phyloP scores from a whole-genome alignment of 2,113 vertebrate genomes.

The Carassius auratus region DNA sequence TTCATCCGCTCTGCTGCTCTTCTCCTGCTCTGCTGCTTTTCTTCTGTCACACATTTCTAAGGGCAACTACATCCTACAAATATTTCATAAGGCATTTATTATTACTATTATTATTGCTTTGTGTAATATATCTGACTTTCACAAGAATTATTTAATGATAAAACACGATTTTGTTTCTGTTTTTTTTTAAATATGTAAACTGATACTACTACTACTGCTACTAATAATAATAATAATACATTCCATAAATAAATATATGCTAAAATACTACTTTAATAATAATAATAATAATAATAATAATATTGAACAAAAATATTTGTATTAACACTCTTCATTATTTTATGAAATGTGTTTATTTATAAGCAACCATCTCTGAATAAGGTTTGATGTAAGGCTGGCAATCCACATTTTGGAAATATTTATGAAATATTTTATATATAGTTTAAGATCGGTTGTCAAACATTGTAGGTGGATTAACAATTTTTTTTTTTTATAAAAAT shows the following conservation, averaged over 20 bases:
- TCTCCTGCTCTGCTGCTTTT: not conserved
- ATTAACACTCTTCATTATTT: not conserved
- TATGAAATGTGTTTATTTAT: no score
- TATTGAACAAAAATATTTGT: no score
- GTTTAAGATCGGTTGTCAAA: not conserved
- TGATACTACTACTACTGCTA: not conserved
- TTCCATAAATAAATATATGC: no score
- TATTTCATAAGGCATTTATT: not conserved
- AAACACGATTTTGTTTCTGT: not conserved
- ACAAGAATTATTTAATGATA: not conserved
- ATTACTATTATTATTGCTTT: not conserved
- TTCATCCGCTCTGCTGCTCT: constrained; percentile 15
- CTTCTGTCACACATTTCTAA: not conserved
- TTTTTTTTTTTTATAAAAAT: not conserved
- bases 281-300: not conserved
- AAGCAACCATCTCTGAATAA: no score
- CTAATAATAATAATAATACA: not conserved
- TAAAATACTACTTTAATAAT: no score
- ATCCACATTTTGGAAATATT: no score
- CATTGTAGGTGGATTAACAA: not conserved
- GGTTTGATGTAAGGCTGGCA: no score
- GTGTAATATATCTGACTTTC: not conserved
- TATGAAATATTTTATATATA: no score
- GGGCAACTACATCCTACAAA: not conserved
- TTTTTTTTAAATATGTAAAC: not conserved